Conservation (phyloP, 2,113 vertebrate species). For the Hoplias malabaricus region DNA sequence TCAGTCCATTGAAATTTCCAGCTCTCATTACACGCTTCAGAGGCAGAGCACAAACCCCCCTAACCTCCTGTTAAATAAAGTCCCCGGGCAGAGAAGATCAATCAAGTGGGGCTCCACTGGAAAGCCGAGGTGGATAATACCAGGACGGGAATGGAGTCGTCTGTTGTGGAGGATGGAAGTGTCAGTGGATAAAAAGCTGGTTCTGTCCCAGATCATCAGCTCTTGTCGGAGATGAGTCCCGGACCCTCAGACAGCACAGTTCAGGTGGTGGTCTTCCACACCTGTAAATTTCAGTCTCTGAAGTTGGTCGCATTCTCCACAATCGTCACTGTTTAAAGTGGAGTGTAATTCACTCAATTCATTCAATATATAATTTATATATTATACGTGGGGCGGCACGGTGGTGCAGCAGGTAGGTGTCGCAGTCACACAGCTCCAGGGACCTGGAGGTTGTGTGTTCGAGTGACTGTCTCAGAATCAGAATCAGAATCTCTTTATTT, state of each 20-base stretch:
- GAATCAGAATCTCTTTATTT: no score
- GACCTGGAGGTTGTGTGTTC: no score
- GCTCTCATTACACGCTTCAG: constrained; percentile 52
- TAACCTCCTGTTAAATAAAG: constrained; percentile 49
- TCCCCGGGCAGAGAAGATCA: constrained; percentile 38
- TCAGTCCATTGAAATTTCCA: constrained; percentile 37
- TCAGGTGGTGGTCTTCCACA: no score
- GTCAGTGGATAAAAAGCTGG: constrained; percentile 31
- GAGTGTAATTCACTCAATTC: no score
- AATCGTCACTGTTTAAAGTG: no score
- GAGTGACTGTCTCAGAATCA: no score
- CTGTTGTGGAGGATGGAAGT: constrained; percentile 27
- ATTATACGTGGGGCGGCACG: no score
- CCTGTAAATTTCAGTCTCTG: no score
- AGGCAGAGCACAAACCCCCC: constrained; percentile 35
- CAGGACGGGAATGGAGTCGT: constrained; percentile 35
- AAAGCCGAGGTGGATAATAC: constrained; percentile 38
- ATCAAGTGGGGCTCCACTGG: constrained; percentile 32
- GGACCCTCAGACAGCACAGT: neutral
- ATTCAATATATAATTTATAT: no score
- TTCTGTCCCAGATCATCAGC: constrained; percentile 19
- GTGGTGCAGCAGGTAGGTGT: no score
- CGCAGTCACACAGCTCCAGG: no score
- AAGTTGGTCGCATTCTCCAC: no score
- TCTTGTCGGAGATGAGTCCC: neutral